A percentile compares a stretch with the other conserved stretches of the same genome.
Evolutionary conservation across 2,888 invertebrate genomes (phyloP).

Genomic region (Heteromyza rotundicornis): DNA sequence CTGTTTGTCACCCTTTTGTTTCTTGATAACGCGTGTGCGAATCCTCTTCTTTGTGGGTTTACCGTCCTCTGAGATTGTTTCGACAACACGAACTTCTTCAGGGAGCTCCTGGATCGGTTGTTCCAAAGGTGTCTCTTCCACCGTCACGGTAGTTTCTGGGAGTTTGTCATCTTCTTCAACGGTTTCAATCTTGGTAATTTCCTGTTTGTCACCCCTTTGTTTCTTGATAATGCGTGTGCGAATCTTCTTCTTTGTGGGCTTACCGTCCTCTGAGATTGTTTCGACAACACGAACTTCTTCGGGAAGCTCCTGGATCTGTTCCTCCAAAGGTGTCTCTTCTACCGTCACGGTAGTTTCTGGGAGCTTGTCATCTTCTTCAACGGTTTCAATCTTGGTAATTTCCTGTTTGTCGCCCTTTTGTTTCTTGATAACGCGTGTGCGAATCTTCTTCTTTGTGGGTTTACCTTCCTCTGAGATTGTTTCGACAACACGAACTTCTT

Average conservation of each 20-base stretch:
- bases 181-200: slow-evolving; percentile 27
- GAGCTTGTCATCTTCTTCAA: slow-evolving; percentile 24
- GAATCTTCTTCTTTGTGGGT: slow-evolving; percentile 24
- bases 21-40: slow-evolving; percentile 27
- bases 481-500: slow-evolving; percentile 25
- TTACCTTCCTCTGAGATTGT: slow-evolving; percentile 24
- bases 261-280: slow-evolving; percentile 24
- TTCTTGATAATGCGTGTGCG: slow-evolving; percentile 27
- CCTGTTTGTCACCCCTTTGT: slow-evolving; percentile 23
- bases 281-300: slow-evolving; percentile 25
- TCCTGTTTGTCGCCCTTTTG: slow-evolving; percentile 24
- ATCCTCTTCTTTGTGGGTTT: slow-evolving; percentile 22
- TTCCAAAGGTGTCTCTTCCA: slow-evolving; percentile 23
- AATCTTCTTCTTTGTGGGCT: slow-evolving; percentile 24
- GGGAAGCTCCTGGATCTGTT: slow-evolving; percentile 20
- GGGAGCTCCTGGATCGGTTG: slow-evolving; percentile 19
- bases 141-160: slow-evolving; percentile 24
- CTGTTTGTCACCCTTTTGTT: slow-evolving; percentile 23
- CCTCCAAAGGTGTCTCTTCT: slow-evolving; percentile 23
- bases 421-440: slow-evolving; percentile 28
- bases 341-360: slow-evolving; percentile 26
- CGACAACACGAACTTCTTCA: slow-evolving; percentile 25
- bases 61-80: slow-evolving; percentile 25
- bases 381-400: slow-evolving; percentile 27
- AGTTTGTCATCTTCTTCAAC: slow-evolving; percentile 27